phyloP scores from a whole-genome alignment of 2,888 invertebrate species.

The Cataglyphis cursor region DNA sequence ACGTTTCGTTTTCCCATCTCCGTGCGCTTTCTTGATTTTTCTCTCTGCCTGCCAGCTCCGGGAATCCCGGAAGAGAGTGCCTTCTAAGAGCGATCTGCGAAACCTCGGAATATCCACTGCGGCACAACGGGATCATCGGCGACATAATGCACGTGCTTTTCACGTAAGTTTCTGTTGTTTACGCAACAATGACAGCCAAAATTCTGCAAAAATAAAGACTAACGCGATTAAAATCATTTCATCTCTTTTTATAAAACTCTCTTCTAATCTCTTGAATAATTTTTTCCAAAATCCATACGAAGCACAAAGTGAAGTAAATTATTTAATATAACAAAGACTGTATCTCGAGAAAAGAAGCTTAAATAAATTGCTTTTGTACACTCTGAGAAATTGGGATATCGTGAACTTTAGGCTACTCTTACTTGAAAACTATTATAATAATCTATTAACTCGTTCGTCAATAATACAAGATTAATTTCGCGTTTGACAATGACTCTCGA shows the following conservation, averaged over 20 bases:
- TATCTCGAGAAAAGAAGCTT: background rate
- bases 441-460: background rate
- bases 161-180: constrained; percentile 86
- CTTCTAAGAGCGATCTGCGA: constrained; percentile 93
- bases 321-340: background rate
- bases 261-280: background rate
- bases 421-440: background rate
- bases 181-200: background rate
- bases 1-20: constrained; percentile 28
- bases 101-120: constrained; percentile 90
- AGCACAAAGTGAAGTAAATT: background rate
- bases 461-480: background rate
- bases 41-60: constrained; percentile 64
- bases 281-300: background rate
- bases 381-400: background rate
- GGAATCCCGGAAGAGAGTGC: constrained; percentile 88
- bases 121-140: constrained; percentile 91
- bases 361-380: background rate
- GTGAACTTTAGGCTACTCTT: constrained; percentile 3
- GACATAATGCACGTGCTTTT: constrained; percentile 92
- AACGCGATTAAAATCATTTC: constrained; percentile 1
- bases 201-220: background rate
- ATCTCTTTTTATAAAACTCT: background rate
- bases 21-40: constrained; percentile 42
- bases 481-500: background rate